Evolutionary conservation across 2,888 invertebrate species (phyloP).

Genomic region (Meandrusa payeni): DNA sequence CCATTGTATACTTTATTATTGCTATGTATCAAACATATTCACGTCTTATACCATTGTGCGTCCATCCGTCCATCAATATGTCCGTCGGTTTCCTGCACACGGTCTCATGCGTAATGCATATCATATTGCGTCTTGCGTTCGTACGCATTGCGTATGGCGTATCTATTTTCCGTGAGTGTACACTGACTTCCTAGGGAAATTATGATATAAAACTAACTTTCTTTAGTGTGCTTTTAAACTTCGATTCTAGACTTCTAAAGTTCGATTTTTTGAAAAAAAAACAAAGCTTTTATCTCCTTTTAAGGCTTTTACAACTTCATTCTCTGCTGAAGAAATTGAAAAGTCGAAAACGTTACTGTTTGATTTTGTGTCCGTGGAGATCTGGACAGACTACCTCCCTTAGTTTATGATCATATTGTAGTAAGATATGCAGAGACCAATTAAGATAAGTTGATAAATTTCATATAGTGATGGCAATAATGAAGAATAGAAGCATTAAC

Average conservation of each 20-base stretch:
- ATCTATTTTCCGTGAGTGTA: conserved; percentile 13
- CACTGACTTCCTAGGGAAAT: conserved; percentile 18
- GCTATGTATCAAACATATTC: conserved; percentile 10
- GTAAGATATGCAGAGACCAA: conserved; percentile 15
- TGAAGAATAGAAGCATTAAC: too few species aligned
- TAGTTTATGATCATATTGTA: conserved; percentile 5
- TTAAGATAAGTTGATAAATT: too few species aligned
- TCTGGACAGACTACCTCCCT: background rate
- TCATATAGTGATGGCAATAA: too few species aligned
- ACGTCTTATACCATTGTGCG: conserved; percentile 17
- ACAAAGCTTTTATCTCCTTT: too few species aligned
- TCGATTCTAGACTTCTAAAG: too few species aligned
- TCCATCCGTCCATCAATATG: conserved; percentile 34
- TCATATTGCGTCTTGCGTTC: conserved; percentile 22
- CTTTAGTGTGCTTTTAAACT: too few species aligned
- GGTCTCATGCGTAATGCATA: conserved; percentile 53
- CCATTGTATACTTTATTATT: too few species aligned
- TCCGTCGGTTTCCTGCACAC: conserved; percentile 47
- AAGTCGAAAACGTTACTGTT: conserved; percentile 5
- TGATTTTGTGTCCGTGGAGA: conserved; percentile 2
- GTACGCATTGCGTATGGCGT: conserved; percentile 15
- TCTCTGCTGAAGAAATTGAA: conserved; percentile 1
- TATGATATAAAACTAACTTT: conserved; percentile 2
- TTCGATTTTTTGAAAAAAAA: too few species aligned
- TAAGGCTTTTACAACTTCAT: conserved; percentile 1